These are phyloP conservation scores for Netta rufina DNA, from an alignment of 2,797 vertebrate genomes.

Conservation along the genomic window DNA sequence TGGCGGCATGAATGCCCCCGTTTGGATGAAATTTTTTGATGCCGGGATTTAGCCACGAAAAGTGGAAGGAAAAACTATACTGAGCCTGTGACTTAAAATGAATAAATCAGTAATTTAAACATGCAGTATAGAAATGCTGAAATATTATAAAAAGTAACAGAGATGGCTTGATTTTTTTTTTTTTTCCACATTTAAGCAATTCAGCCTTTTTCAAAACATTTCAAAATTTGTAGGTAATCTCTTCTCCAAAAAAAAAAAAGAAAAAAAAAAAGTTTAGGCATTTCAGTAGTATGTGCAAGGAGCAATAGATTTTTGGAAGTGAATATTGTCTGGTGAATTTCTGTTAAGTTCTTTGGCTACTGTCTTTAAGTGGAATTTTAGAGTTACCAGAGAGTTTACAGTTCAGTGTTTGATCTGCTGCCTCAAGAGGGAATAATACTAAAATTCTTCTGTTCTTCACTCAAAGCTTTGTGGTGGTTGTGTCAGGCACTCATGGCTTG, in stretches of 20 bases:
- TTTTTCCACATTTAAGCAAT: not conserved
- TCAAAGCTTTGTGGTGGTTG: not conserved
- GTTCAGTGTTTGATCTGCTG: not conserved
- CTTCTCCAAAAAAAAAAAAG: not conserved
- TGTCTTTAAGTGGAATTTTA: not conserved
- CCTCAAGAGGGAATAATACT: not conserved
- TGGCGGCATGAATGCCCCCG: not conserved
- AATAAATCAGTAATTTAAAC: not conserved
- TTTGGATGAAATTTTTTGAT: slow-evolving; percentile 7
- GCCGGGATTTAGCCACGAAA: not conserved
- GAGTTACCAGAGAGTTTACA: not conserved
- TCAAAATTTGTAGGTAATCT: not conserved
- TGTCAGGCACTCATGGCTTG: not conserved
- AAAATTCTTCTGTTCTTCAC: not conserved
- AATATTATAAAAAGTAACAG: not conserved
- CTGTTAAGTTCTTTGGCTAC: not conserved
- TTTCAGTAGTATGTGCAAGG: not conserved
- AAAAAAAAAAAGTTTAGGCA: not conserved
- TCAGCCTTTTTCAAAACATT: not conserved
- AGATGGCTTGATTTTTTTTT: not conserved
- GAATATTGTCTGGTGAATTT: not conserved
- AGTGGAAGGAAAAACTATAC: not conserved
- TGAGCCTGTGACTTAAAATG: not conserved
- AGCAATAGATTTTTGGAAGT: not conserved
- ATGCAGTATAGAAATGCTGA: not conserved